Conservation (phyloP, 1,140 invertebrate genomes). For the Steinernema feltiae region DNA sequence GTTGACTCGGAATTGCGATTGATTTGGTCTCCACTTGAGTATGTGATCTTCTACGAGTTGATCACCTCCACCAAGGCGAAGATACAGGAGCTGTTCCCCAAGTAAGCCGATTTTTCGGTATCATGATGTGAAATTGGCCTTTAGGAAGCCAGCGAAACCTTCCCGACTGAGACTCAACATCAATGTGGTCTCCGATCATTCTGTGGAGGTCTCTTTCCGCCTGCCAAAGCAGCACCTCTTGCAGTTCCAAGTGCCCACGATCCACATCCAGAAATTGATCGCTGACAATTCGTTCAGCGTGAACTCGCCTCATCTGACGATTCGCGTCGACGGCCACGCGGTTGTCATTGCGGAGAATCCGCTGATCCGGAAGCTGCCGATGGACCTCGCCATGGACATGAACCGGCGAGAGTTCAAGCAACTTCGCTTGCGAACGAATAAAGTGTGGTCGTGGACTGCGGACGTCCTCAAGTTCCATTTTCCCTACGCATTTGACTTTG, state of each 20-base stretch:
- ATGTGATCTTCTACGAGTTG: constrained; percentile 42
- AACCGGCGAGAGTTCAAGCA: constrained; percentile 39
- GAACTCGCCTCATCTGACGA: constrained; percentile 34
- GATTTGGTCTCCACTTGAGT: constrained; percentile 39
- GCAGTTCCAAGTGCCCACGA: constrained; percentile 42
- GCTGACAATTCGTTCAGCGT: constrained; percentile 25
- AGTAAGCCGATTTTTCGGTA: background rate
- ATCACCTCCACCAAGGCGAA: background rate
- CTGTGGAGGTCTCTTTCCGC: constrained; percentile 18
- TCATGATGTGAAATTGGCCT: background rate
- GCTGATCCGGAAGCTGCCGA: constrained; percentile 22
- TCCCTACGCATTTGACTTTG: constrained; percentile 86
- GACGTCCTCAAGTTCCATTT: constrained; percentile 72
- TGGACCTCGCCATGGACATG: constrained; percentile 37
- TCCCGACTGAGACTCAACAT: background rate
- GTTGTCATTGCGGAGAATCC: constrained; percentile 39
- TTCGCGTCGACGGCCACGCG: constrained; percentile 46
- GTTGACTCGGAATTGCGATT: constrained; percentile 37
- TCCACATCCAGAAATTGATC: constrained; percentile 26
- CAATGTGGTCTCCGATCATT: background rate
- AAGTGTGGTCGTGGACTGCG: constrained; percentile 65
- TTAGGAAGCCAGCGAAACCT: background rate
- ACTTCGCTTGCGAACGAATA: constrained; percentile 41
- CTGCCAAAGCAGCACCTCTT: constrained; percentile 15
- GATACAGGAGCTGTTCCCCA: background rate